Conservation (phyloP, 2,888 invertebrate genomes). For the Ptilodon capucinus region DNA sequence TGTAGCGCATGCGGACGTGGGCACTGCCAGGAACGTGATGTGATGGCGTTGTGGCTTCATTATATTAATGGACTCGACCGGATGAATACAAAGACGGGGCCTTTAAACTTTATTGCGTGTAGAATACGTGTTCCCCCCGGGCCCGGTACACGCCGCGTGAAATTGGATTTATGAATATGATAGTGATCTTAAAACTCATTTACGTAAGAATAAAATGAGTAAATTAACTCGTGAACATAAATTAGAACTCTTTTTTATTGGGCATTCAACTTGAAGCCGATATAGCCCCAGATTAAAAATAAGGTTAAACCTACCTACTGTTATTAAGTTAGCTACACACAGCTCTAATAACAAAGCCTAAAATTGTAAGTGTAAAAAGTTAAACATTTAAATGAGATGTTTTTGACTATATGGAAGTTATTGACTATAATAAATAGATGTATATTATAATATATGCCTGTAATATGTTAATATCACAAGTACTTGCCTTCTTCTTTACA, state of each 20-base stretch:
- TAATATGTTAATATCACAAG: too few species aligned
- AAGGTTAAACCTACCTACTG: too few species aligned
- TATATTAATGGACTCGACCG: slow-evolving; percentile 77
- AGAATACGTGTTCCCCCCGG: slow-evolving; percentile 58
- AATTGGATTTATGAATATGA: slow-evolving; percentile 56
- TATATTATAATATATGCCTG: too few species aligned
- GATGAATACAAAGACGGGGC: slow-evolving; percentile 76
- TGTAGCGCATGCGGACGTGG: slow-evolving; percentile 77
- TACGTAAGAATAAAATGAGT: slow-evolving; percentile 14
- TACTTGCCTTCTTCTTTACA: too few species aligned
- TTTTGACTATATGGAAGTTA: too few species aligned
- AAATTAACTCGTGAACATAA: slow-evolving; percentile 7
- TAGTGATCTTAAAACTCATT: slow-evolving; percentile 34
- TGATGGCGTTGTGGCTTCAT: slow-evolving; percentile 74
- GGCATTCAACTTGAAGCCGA: neutral
- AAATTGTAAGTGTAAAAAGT: too few species aligned
- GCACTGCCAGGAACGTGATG: slow-evolving; percentile 68
- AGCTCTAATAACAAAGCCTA: too few species aligned
- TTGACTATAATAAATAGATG: too few species aligned
- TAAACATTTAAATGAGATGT: too few species aligned
- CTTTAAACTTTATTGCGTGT: slow-evolving; percentile 70
- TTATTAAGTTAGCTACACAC: too few species aligned
- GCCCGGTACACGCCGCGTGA: slow-evolving; percentile 55
- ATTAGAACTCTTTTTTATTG: neutral
- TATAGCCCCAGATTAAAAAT: too few species aligned